Evolutionary conservation across 2,888 invertebrate species (phyloP).

Genomic region (Acanthopleura granulata): DNA sequence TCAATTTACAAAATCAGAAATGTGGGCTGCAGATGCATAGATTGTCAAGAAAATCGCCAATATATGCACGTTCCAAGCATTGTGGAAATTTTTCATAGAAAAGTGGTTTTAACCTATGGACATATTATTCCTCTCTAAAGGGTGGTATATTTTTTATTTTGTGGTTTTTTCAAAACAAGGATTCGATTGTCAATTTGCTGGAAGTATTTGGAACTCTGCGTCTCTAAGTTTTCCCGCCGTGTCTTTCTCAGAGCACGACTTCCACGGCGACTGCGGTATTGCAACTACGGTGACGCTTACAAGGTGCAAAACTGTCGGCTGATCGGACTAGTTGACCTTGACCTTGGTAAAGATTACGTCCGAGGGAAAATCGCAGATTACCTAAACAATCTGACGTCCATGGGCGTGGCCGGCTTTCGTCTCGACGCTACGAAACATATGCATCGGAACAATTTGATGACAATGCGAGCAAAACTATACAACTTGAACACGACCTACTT

Average conservation of each 20-base stretch:
- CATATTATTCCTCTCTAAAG: too few species aligned
- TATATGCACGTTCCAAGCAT: too few species aligned
- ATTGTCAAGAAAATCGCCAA: too few species aligned
- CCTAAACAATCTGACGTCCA: slow-evolving; percentile 66
- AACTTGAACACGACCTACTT: slow-evolving; percentile 44
- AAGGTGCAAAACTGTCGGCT: slow-evolving; percentile 79
- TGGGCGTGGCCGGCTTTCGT: slow-evolving; percentile 73
- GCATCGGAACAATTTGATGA: slow-evolving; percentile 67
- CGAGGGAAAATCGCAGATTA: slow-evolving; percentile 31
- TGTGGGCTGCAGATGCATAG: too few species aligned
- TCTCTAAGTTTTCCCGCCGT: slow-evolving; percentile 60
- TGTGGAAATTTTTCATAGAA: too few species aligned
- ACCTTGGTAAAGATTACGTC: slow-evolving; percentile 73
- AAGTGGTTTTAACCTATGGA: too few species aligned
- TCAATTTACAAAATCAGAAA: too few species aligned
- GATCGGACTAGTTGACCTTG: slow-evolving; percentile 80
- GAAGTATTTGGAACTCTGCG: neutral
- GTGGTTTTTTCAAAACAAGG: too few species aligned
- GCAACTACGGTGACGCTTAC: slow-evolving; percentile 26
- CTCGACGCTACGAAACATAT: slow-evolving; percentile 65
- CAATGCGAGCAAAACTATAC: slow-evolving; percentile 16
- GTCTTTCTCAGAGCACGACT: slow-evolving; percentile 74
- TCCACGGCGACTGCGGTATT: slow-evolving; percentile 69
- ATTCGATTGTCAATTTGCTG: too few species aligned
- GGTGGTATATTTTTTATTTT: too few species aligned